These are phyloP conservation scores for Beroe forskalii DNA, from an alignment of 37 sponge, comb jelly and placozoan genomes.

Conservation along the genomic window DNA sequence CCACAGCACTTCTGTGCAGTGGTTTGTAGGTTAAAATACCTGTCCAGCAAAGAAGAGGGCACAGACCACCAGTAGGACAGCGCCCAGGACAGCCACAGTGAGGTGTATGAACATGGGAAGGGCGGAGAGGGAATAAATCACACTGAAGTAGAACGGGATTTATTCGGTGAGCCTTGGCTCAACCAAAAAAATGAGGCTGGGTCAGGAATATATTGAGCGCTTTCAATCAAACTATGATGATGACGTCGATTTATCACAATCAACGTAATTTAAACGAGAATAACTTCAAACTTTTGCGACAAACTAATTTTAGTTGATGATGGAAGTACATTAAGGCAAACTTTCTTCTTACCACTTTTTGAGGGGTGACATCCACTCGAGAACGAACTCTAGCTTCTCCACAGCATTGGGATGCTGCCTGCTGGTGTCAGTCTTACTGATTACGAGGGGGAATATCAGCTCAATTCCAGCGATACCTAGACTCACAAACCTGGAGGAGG, in stretches of 20 bases:
- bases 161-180: too few relatives aligned
- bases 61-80: neutral
- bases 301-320: too few relatives aligned
- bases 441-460: neutral
- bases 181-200: too few relatives aligned
- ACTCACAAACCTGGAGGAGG: neutral
- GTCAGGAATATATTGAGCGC: too few relatives aligned
- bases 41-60: slow-evolving; percentile 23
- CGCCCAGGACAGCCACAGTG: slow-evolving; percentile 14
- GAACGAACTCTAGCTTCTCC: neutral
- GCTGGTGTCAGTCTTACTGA: neutral
- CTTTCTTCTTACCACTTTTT: slow-evolving; percentile 36
- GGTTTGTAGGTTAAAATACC: too few relatives aligned
- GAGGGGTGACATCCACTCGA: neutral
- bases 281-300: too few relatives aligned
- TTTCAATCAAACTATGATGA: too few relatives aligned
- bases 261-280: too few relatives aligned
- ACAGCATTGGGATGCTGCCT: too few relatives aligned
- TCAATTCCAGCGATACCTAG: neutral
- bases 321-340: too few relatives aligned
- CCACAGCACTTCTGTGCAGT: too few relatives aligned
- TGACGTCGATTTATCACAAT: too few relatives aligned
- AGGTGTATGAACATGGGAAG: slow-evolving; percentile 17
- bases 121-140: neutral
- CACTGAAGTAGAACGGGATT: slow-evolving; percentile 6